Evolutionary conservation across 1,140 invertebrate species (phyloP).

Genomic region (Drosophila oshimai): DNA sequence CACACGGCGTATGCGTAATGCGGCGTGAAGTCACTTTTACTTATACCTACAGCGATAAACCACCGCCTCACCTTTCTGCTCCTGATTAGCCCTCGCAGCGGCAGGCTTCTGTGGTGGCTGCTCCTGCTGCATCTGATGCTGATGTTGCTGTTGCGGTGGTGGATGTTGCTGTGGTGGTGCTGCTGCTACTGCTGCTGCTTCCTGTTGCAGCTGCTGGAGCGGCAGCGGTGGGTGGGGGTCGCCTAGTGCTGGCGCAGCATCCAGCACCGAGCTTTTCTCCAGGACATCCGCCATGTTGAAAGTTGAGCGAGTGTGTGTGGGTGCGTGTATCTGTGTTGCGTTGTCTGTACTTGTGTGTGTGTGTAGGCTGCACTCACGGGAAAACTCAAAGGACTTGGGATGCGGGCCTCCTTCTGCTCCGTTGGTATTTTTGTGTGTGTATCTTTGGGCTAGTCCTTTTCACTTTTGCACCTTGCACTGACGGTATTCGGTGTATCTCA

Average conservation of each 20-base stretch:
- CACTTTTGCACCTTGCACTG: constrained; percentile 24
- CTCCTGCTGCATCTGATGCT: constrained; percentile 7
- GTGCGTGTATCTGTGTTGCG: constrained; percentile 12
- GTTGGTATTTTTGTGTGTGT: constrained; percentile 44
- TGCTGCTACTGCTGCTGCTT: constrained; percentile 23
- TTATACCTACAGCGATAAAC: background rate
- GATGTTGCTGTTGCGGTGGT: constrained; percentile 24
- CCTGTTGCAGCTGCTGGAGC: constrained; percentile 49
- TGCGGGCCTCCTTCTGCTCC: no score
- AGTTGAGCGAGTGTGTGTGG: constrained; percentile 43
- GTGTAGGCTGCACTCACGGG: constrained; percentile 54
- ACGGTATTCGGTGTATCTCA: background rate
- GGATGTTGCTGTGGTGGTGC: constrained; percentile 23
- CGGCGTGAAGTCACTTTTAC: constrained; percentile 31
- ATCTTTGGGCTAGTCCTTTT: constrained; percentile 28
- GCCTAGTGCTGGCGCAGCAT: constrained; percentile 58
- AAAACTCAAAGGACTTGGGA: constrained; percentile 52
- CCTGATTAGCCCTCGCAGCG: constrained; percentile 53
- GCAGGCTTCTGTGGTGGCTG: constrained; percentile 25
- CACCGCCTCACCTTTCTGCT: constrained; percentile 63
- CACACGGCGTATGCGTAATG: constrained; percentile 64
- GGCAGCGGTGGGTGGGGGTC: constrained; percentile 36
- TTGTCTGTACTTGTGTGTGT: background rate
- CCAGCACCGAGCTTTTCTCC: constrained; percentile 81
- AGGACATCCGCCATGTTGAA: constrained; percentile 81